Evolutionary conservation across 2,113 vertebrate species (phyloP).

Genomic region (Lophura nycthemera): DNA sequence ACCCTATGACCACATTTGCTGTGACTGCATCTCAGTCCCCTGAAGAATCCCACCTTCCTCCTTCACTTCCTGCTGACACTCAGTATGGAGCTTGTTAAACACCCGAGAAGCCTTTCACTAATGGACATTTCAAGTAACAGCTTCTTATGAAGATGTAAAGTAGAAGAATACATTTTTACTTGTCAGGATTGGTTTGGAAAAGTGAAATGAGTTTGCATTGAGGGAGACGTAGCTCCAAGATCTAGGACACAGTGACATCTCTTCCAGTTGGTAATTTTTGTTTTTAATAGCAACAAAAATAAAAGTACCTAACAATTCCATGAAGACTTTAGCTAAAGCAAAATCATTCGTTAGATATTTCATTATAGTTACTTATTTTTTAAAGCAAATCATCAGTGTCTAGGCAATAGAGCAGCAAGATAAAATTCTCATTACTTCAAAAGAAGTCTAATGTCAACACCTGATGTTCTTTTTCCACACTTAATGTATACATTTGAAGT

Average conservation of each 20-base stretch:
- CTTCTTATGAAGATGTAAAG: neutral
- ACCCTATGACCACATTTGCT: neutral
- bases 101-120: neutral
- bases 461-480: conserved; percentile 4
- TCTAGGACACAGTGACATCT: neutral
- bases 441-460: conserved; percentile 1
- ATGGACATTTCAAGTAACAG: neutral
- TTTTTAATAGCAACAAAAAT: neutral
- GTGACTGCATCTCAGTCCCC: neutral
- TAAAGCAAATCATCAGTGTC: neutral
- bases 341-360: conserved; percentile 5
- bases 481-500: neutral
- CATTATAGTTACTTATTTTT: conserved; percentile 45
- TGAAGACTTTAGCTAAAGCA: neutral
- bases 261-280: neutral
- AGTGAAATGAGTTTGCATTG: neutral
- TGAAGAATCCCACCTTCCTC: neutral
- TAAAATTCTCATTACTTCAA: neutral
- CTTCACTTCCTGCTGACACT: neutral
- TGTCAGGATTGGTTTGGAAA: neutral
- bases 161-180: neutral
- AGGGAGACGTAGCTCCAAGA: neutral
- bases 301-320: neutral
- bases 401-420: neutral
- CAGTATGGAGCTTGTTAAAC: neutral